Percentiles rank a stretch among this genome's conserved stretches.
These are phyloP conservation scores for Xenotilapia caudafasciata DNA, from an alignment of 2,113 vertebrate species.

Conservation along the genomic window DNA sequence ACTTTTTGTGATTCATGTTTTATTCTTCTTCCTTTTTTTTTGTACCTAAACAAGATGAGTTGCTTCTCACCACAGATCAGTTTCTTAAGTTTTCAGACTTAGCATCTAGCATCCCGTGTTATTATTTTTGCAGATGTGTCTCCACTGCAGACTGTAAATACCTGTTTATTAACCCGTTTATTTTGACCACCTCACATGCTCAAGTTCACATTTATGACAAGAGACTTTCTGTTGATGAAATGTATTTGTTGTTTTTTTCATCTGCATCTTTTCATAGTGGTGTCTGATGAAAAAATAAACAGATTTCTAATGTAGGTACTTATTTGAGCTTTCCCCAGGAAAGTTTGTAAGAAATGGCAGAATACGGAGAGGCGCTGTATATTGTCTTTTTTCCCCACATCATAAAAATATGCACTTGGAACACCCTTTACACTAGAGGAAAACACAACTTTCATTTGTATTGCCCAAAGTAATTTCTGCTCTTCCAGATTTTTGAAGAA, in stretches of 20 bases:
- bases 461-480: neutral
- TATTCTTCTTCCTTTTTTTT: neutral
- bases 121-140: neutral
- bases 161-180: neutral
- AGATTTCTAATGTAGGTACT: too few species aligned
- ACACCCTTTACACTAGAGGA: neutral
- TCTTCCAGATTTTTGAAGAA: neutral
- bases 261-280: neutral
- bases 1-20: neutral
- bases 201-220: neutral
- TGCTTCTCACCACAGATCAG: neutral
- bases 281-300: neutral
- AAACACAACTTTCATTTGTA: neutral
- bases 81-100: neutral
- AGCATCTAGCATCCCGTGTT: neutral
- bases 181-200: neutral
- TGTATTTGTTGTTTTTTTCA: neutral
- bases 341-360: too few species aligned
- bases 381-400: too few species aligned
- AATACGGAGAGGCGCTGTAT: too few species aligned
- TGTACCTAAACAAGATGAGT: neutral
- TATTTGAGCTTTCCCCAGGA: too few species aligned
- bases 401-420: too few species aligned
- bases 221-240: neutral
- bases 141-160: neutral